Conservation (phyloP, 1,140 invertebrate species). For the Theocolax elegans region DNA sequence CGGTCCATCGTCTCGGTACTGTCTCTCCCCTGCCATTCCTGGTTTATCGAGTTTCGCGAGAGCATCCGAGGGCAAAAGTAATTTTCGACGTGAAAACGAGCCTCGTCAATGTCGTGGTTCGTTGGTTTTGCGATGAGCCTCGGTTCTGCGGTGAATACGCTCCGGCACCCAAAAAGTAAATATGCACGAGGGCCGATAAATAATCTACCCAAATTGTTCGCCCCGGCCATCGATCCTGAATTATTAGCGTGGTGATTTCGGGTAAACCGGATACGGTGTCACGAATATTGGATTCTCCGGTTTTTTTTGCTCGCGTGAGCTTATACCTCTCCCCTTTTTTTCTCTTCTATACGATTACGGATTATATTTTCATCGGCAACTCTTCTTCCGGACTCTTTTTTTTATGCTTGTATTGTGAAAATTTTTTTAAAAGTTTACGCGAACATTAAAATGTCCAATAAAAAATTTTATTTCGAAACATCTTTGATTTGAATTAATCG, state of each 20-base stretch:
- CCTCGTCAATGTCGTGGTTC: slow-evolving; percentile 20
- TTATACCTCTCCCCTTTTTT: slow-evolving; percentile 5
- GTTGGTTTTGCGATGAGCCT: slow-evolving; percentile 2
- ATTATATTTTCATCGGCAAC: slow-evolving; percentile 9
- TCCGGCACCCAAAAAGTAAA: slow-evolving; percentile 23
- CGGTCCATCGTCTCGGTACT: background rate
- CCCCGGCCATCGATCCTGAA: slow-evolving; percentile 24
- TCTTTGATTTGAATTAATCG: no score
- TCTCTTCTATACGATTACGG: background rate
- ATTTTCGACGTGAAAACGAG: slow-evolving; percentile 30
- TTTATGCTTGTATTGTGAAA: background rate
- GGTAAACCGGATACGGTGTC: slow-evolving; percentile 9
- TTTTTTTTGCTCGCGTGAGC: background rate
- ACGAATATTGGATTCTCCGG: slow-evolving; percentile 21
- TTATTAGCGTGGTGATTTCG: slow-evolving; percentile 29
- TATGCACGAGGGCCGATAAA: slow-evolving; percentile 31
- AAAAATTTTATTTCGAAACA: no score
- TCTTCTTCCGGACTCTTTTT: background rate
- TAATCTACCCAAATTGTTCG: slow-evolving; percentile 16
- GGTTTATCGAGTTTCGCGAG: slow-evolving; percentile 22
- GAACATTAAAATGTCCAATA: background rate
- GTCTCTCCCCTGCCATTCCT: background rate
- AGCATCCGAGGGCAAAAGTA: slow-evolving; percentile 17
- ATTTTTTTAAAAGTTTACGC: background rate
- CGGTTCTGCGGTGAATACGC: background rate